Conservation (phyloP, 2,113 vertebrate species). For the Scortum barcoo region DNA sequence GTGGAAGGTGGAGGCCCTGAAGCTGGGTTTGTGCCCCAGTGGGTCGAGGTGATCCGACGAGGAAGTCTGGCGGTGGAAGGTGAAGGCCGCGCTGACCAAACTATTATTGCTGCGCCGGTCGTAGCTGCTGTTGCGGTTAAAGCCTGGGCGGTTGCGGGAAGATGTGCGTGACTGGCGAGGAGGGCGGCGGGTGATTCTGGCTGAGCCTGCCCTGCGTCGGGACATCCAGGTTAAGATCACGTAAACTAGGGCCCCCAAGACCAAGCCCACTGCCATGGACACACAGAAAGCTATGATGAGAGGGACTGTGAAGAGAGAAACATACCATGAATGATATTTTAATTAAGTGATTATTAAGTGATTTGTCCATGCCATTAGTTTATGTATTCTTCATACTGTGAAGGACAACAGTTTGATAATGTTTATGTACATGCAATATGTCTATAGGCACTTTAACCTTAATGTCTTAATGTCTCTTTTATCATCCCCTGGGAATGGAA, state of each 20-base stretch:
- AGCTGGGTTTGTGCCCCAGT: conserved; percentile 92
- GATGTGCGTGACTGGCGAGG: conserved; percentile 81
- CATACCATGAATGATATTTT: background rate
- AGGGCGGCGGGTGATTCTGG: conserved; percentile 90
- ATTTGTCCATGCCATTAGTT: background rate
- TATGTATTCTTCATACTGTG: background rate
- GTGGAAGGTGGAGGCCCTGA: conserved; percentile 96
- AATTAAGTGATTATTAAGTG: too few species aligned
- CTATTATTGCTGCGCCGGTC: conserved; percentile 97
- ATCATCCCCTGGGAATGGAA: conserved; percentile 33
- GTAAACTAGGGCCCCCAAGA: conserved; percentile 92
- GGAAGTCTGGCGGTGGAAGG: conserved; percentile 91
- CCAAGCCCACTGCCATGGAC: conserved; percentile 91
- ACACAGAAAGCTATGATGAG: conserved; percentile 94
- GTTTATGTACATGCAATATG: background rate
- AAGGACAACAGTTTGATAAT: conserved; percentile 1
- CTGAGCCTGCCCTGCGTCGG: conserved; percentile 89
- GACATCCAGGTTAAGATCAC: conserved; percentile 90
- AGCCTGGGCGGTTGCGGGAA: conserved; percentile 84
- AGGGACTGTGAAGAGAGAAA: conserved; percentile 84
- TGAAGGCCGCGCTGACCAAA: conserved; percentile 90
- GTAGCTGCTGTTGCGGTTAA: conserved; percentile 91
- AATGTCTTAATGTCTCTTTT: background rate
- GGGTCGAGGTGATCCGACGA: conserved; percentile 90
- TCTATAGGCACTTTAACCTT: background rate